A percentile compares a stretch with the other conserved stretches of the same genome.
Conservation (phyloP, 2,113 vertebrate species). For the Podarcis cretensis region DNA sequence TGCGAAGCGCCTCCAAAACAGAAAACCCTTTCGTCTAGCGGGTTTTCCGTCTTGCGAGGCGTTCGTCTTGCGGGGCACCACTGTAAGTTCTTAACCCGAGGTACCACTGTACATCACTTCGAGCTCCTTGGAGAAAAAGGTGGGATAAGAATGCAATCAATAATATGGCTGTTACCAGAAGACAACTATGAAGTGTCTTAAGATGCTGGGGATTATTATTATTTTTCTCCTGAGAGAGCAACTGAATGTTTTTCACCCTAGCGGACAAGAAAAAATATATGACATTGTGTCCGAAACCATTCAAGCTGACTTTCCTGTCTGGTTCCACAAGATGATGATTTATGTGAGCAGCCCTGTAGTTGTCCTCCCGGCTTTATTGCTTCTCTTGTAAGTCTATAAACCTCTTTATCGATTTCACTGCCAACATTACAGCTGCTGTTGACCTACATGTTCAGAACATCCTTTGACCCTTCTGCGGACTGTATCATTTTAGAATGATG, state of each 20-base stretch:
- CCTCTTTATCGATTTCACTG: background rate
- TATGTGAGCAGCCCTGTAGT: constrained; percentile 96
- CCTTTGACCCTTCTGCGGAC: background rate
- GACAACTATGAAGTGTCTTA: background rate
- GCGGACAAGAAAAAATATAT: constrained; percentile 97
- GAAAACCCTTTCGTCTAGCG: no score
- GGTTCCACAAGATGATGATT: constrained; percentile 88
- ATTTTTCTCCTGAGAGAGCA: background rate
- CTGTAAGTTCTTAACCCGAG: no score
- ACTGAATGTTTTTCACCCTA: constrained; percentile 45
- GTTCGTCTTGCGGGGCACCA: no score
- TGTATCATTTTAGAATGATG: background rate
- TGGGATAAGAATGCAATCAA: no score
- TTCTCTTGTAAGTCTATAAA: constrained; percentile 88
- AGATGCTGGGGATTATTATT: background rate
- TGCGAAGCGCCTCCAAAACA: no score
- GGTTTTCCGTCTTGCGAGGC: no score
- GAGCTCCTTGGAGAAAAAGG: no score
- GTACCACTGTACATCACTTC: no score
- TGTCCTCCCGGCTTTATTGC: constrained; percentile 88
- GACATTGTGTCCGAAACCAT: constrained; percentile 96
- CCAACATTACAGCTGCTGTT: background rate
- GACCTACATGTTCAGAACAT: no score
- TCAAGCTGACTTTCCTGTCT: constrained; percentile 86
- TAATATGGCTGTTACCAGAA: background rate